Base-by-base conservation (phyloP, 2,797 vertebrate species). In the Poeciliopsis paucimaculata region DNA sequence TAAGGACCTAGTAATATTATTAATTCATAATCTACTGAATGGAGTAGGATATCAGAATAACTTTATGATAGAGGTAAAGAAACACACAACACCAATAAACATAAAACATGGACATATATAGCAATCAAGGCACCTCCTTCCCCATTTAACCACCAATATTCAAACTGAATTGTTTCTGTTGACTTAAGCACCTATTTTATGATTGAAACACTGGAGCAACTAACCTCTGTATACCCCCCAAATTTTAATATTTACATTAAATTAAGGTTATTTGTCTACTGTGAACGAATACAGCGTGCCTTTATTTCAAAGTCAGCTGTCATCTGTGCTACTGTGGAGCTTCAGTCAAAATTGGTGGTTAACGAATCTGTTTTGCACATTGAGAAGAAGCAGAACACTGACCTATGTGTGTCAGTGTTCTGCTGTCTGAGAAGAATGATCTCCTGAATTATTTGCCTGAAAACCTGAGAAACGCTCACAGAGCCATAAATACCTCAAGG, bases 401-500 rank as follows among this genome's bases (percentile, higher is more conserved):
- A 46, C 45, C 45, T 46, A 15, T 46, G 13, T 15, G 45, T 46
- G 13, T 46, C 45, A 46, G 45, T 15, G 45, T 46, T 46, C 13
- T 82, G 81, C 86, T 78, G 77, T 76, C 72, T 77, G 82, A 82
- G 82, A 68, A 90, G 86, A 92, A 93, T 92, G 88, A 93, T 89
- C 81, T 83, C 68, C 74, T 76, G 79, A 88, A 49, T 75, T 84
- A 90, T 91, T 89, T 86, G 82, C 85, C 88, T 84, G 86, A 83
- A 82, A 91, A 87, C 84, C 45, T 53, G 72, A 89, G 79, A 64
- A 82, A 94, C 90, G 90, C 86, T 88, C 85, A 28, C 77, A 89
- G 84, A 78, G 86, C 77, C 77, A 78, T 93, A 92, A 95, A 92
- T 81, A 79, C 87, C 91, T 90, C 86, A 92, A 90, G 90, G 92